Conservation (phyloP, 1,140 invertebrate species). For the Coptotermes formosanus region DNA sequence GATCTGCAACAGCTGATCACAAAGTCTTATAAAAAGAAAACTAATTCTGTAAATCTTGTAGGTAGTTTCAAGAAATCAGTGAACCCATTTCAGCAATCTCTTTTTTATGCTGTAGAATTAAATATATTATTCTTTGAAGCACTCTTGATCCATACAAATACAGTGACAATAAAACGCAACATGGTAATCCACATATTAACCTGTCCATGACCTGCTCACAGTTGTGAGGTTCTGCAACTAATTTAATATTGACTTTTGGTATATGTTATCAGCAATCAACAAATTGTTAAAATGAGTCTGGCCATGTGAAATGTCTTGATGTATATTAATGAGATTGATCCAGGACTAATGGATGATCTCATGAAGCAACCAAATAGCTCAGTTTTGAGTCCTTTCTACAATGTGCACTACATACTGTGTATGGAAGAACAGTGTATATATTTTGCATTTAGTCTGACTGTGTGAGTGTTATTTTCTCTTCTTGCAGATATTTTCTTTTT, state of each 20-base stretch:
- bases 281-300: conserved; percentile 14
- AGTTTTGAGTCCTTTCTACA: conserved; percentile 25
- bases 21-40: no score
- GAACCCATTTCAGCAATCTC: no score
- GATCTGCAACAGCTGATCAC: no score
- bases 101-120: no score
- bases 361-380: conserved; percentile 27
- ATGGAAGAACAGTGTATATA: conserved; percentile 22
- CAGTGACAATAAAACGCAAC: no score
- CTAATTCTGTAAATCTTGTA: no score
- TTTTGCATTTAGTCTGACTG: conserved; percentile 31
- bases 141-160: no score
- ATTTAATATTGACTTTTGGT: not conserved
- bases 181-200: no score
- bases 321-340: no score
- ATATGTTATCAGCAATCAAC: not conserved
- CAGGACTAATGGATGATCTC: not conserved
- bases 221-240: not conserved
- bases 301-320: not conserved
- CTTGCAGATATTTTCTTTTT: conserved; percentile 9
- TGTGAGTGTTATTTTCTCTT: not conserved
- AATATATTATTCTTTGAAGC: no score
- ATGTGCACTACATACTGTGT: conserved; percentile 13
- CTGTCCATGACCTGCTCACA: no score
- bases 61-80: no score